Percentiles rank a stretch among this genome's conserved stretches.
These are phyloP conservation scores for Archilochus colubris DNA, from an alignment of 2,113 vertebrate genomes.

Conservation along the genomic window DNA sequence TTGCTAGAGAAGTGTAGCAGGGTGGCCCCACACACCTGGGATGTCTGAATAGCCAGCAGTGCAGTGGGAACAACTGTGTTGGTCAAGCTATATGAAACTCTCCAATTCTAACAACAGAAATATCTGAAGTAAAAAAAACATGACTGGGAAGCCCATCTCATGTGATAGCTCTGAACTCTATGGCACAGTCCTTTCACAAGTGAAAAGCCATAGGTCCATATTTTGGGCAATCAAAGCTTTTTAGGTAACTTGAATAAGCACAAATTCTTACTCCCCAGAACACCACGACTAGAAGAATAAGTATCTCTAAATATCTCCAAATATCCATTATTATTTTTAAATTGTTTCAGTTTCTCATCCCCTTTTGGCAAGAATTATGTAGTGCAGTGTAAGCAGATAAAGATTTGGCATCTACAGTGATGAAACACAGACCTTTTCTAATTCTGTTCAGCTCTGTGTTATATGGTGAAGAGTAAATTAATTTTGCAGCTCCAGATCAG, in stretches of 20 bases:
- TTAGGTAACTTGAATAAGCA: background rate
- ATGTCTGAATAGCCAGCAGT: background rate
- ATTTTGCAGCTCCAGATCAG: slow-evolving; percentile 22
- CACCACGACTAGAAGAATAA: background rate
- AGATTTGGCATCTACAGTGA: slow-evolving; percentile 1
- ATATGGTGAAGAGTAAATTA: background rate
- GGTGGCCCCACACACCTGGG: background rate
- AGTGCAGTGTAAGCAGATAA: background rate
- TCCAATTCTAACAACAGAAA: background rate
- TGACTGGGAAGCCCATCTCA: background rate
- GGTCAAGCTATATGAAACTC: background rate
- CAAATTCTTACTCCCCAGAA: background rate
- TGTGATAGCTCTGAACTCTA: background rate
- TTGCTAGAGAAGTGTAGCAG: background rate
- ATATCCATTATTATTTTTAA: background rate
- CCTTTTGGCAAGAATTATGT: background rate
- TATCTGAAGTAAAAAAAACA: background rate
- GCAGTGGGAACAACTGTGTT: background rate
- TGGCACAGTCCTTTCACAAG: background rate
- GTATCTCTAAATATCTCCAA: background rate
- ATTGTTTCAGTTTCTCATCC: background rate
- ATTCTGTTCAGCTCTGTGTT: background rate
- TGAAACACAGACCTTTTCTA: slow-evolving; percentile 12
- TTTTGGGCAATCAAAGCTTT: background rate
- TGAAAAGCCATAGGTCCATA: accelerated